These are phyloP conservation scores for Dicyrtoma fusca DNA, from an alignment of 2,888 invertebrate species.

Conservation along the genomic window DNA sequence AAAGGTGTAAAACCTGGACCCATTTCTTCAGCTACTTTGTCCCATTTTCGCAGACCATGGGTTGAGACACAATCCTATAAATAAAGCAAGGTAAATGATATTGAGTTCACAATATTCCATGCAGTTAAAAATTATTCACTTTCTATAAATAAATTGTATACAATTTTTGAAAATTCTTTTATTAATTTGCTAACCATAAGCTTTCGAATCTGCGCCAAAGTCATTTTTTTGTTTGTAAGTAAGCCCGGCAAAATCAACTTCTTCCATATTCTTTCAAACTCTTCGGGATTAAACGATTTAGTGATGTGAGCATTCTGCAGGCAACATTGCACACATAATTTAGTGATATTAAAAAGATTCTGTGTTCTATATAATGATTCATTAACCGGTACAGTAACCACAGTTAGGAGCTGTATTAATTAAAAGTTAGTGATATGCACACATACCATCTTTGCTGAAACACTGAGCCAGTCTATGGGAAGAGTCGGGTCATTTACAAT, in stretches of 20 bases:
- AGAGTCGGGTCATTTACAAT: neutral
- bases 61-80: conserved; percentile 6
- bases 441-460: conserved; percentile 33
- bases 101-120: too few relatives aligned
- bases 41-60: conserved; percentile 20
- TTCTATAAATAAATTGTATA: too few relatives aligned
- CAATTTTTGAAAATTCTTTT: neutral
- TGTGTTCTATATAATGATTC: too few relatives aligned
- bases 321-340: neutral
- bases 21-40: conserved; percentile 18
- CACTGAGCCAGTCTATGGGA: conserved; percentile 21
- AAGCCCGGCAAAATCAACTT: conserved; percentile 9
- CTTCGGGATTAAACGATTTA: neutral
- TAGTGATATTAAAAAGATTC: too few relatives aligned
- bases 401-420: too few relatives aligned
- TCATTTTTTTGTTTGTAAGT: neutral
- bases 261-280: conserved; percentile 15
- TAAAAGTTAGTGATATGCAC: too few relatives aligned
- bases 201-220: neutral
- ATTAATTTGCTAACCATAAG: conserved; percentile 14
- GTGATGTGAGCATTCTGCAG: neutral
- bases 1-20: conserved; percentile 18
- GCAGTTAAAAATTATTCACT: too few relatives aligned
- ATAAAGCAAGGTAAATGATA: neutral
- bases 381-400: too few relatives aligned